phyloP scores from a whole-genome alignment of 2,113 vertebrate genomes.

The Aspiorhynchus laticeps region DNA sequence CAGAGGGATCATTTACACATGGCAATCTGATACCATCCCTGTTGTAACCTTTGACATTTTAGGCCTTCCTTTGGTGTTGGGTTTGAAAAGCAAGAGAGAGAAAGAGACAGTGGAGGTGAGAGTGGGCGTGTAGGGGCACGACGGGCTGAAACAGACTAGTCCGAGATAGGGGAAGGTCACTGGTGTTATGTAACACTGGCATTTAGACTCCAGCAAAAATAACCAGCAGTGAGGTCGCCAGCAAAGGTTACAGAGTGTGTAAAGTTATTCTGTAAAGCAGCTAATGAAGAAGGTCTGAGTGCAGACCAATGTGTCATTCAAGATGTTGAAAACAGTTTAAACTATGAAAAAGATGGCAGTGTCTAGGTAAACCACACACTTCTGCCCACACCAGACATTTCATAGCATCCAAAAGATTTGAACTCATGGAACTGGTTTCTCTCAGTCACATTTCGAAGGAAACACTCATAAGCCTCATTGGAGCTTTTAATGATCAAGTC shows the following conservation, averaged over 20 bases:
- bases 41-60: conserved; percentile 73
- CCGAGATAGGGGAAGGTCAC: conserved; percentile 53
- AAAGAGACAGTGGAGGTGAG: conserved; percentile 31
- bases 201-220: conserved; percentile 71
- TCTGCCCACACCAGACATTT: not conserved
- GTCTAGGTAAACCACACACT: not conserved
- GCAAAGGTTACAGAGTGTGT: conserved; percentile 70
- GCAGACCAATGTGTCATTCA: not conserved
- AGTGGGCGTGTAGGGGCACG: not conserved
- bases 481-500: not conserved
- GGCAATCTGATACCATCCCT: conserved; percentile 64
- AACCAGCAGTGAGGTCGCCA: conserved; percentile 69
- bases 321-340: not conserved
- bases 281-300: conserved; percentile 12
- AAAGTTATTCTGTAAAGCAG: conserved; percentile 10
- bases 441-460: not conserved
- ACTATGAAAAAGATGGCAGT: not conserved
- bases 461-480: not conserved
- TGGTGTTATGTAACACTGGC: conserved; percentile 71
- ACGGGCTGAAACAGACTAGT: not conserved
- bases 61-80: conserved; percentile 36
- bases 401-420: not conserved
- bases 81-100: conserved; percentile 27
- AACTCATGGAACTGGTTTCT: not conserved
- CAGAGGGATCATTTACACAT: conserved; percentile 9